Percentiles rank a stretch among this genome's conserved stretches.
These are phyloP conservation scores for Aramus guarauna DNA, from an alignment of 2,113 vertebrate species.

Conservation along the genomic window DNA sequence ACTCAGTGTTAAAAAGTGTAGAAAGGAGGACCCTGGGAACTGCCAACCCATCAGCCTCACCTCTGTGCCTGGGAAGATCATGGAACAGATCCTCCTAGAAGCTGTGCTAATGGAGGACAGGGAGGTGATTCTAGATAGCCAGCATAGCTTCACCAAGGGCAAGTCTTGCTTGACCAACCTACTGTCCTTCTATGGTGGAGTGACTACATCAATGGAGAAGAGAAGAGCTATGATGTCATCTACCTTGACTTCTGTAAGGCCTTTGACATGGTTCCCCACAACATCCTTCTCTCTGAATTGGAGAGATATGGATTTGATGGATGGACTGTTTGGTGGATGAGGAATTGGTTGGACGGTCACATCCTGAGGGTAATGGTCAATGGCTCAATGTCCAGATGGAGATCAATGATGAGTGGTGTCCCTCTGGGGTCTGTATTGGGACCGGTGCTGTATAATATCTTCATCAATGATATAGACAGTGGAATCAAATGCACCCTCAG, in stretches of 20 bases:
- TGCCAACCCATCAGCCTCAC: background rate
- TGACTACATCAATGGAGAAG: too few species aligned
- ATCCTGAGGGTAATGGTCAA: background rate
- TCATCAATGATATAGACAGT: background rate
- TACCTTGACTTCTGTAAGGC: too few species aligned
- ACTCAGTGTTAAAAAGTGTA: background rate
- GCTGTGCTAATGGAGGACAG: background rate
- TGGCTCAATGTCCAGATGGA: background rate
- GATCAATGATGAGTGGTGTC: background rate
- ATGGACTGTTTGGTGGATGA: background rate
- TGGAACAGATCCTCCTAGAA: too few species aligned
- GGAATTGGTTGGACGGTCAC: background rate
- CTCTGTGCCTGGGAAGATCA: too few species aligned
- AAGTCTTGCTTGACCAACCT: too few species aligned
- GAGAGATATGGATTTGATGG: too few species aligned
- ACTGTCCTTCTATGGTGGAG: too few species aligned
- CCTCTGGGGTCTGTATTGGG: background rate
- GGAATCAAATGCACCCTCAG: background rate
- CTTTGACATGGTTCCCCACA: too few species aligned
- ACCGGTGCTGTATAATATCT: background rate
- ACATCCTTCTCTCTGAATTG: too few species aligned
- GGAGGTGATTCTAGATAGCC: background rate
- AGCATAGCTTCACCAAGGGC: background rate
- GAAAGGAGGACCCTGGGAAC: background rate
- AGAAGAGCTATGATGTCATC: too few species aligned